Base-by-base conservation (phyloP, 2,113 vertebrate genomes). In the Sinocyclocheilus rhinocerous region DNA sequence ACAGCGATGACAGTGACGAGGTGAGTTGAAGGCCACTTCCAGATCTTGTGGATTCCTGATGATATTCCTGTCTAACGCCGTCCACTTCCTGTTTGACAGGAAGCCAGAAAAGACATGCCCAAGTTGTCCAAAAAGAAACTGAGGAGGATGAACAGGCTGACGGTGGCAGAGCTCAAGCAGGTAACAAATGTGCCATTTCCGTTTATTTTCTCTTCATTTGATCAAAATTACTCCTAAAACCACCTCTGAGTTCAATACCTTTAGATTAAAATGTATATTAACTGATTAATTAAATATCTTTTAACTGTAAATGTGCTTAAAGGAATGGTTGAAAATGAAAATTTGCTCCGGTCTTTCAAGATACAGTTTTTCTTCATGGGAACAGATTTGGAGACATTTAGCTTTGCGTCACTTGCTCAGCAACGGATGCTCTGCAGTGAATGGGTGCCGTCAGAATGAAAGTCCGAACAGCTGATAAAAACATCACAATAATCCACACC, bases 61-160 rank as follows among this genome's bases (percentile, higher is more conserved):
- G 63, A 12, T 33, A 1, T 16, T 59, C 24, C 0, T 45, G 6
- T 81, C 36, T 73, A 33, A 69, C 16, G 6, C 12, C 24, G 18
- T 77, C 0, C 11, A 67, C 16, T 76, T 76, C 16, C 52, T 85
- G n/a, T 76, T 84, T 20, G 12, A 0, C 90, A 98, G 97, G 97
- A 97, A 15, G 87, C 94, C 85, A 96, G 95, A 83, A 93, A 90
- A 0, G 97, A 99, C 86, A 94, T 85, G 0, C 96, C 97, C 0
- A 98, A 98, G 78, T 91, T 99, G 67, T 99, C 98, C 18, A 99
- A 99, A 93, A 99, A 99, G 94, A 99, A 99, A 87, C 89, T 99
- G 90, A 94, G 97, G 85, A 93, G 97, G 78, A 97, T 99, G 97
- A 99, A 98, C 85, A 93, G 97, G 39, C 94, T 99, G 90, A 98